Percentiles rank a stretch among this genome's conserved stretches.
Conservation (phyloP, 2,888 invertebrate genomes). For the Graphium colonna region DNA sequence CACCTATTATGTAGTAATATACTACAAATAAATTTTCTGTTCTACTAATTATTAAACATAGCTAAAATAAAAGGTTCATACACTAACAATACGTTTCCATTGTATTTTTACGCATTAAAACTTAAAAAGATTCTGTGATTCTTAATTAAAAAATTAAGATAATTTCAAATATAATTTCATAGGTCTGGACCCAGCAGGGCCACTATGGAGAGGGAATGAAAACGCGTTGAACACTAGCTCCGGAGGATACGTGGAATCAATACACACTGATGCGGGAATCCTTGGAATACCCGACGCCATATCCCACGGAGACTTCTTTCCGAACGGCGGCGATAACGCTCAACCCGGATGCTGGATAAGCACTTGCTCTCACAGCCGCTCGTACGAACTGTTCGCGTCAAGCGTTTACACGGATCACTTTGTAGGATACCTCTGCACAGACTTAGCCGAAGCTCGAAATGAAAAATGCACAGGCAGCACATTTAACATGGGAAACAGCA, state of each 20-base stretch:
- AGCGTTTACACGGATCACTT: conserved; percentile 47
- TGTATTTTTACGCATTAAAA: too few relatives aligned
- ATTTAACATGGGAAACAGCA: conserved; percentile 48
- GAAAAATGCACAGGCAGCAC: conserved; percentile 37
- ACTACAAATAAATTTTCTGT: too few relatives aligned
- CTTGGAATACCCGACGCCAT: conserved; percentile 47
- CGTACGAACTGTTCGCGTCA: conserved; percentile 46
- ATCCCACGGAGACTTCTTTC: conserved; percentile 52
- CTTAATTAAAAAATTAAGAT: too few relatives aligned
- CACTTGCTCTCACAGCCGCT: conserved; percentile 47
- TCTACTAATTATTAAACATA: too few relatives aligned
- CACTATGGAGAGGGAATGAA: conserved; percentile 42
- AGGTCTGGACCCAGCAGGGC: conserved; percentile 49
- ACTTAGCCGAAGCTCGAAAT: conserved; percentile 37
- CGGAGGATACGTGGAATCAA: conserved; percentile 52
- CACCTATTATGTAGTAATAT: too few relatives aligned
- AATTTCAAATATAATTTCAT: not conserved
- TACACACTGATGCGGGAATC: conserved; percentile 53
- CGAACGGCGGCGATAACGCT: conserved; percentile 52
- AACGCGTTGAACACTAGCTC: conserved; percentile 39
- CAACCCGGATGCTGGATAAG: conserved; percentile 54
- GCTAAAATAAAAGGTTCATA: too few relatives aligned
- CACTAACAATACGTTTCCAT: too few relatives aligned
- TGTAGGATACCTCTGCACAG: conserved; percentile 42
- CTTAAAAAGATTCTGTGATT: too few relatives aligned